Conservation (phyloP, 2,113 vertebrate genomes). For the Hemibagrus wyckioides region DNA sequence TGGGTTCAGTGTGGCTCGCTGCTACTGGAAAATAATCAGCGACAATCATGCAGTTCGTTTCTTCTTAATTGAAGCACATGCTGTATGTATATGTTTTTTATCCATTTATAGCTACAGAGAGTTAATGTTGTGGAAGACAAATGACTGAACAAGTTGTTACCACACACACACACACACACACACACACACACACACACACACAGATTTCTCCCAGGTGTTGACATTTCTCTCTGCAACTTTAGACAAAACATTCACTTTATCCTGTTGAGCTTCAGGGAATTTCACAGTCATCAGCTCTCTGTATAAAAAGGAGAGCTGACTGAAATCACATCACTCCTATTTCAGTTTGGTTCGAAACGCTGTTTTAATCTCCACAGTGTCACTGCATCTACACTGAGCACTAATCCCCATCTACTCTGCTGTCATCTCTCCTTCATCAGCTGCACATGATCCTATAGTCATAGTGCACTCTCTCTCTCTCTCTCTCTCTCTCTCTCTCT, state of each 20-base stretch:
- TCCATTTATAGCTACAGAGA: neutral
- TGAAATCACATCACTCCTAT: neutral
- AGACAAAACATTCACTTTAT: conserved; percentile 24
- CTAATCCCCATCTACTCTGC: neutral
- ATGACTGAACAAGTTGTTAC: neutral
- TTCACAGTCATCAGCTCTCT: neutral
- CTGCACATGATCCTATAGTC: neutral
- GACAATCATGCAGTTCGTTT: neutral
- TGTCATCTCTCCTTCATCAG: conserved; percentile 6
- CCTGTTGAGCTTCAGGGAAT: neutral
- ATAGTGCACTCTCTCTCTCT: no score
- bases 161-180: no score
- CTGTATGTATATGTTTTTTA: neutral
- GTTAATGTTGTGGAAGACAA: neutral
- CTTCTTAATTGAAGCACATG: neutral
- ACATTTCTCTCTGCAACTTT: neutral
- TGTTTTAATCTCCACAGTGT: no score
- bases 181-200: neutral
- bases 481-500: no score
- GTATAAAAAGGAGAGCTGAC: neutral
- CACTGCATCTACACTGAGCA: neutral
- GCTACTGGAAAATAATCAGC: neutral
- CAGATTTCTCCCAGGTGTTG: neutral
- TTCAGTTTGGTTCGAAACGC: neutral
- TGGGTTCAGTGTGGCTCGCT: neutral